Evolutionary conservation across 2,113 vertebrate genomes (phyloP).

Genomic region (Channa argus): DNA sequence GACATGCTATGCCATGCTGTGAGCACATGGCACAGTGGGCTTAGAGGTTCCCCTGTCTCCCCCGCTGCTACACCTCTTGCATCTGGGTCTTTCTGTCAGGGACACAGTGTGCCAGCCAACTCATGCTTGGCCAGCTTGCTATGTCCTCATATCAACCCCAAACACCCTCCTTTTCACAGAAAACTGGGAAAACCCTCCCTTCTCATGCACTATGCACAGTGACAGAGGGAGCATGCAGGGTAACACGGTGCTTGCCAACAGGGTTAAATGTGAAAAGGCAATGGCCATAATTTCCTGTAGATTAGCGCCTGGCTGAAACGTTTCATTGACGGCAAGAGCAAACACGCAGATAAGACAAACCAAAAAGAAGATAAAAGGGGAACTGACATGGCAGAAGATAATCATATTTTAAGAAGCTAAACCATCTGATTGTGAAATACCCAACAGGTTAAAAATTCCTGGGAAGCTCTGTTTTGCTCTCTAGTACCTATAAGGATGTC

Average conservation of each 20-base stretch:
- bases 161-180: conserved; percentile 37
- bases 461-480: neutral
- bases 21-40: conserved; percentile 41
- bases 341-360: neutral
- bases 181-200: conserved; percentile 37
- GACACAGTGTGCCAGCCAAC: conserved; percentile 46
- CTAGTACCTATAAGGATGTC: neutral
- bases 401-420: no score
- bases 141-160: conserved; percentile 21
- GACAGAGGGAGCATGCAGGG: conserved; percentile 14
- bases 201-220: conserved; percentile 3
- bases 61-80: conserved; percentile 21
- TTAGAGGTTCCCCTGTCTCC: conserved; percentile 17
- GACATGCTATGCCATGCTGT: conserved; percentile 35
- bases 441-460: neutral
- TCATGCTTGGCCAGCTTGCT: conserved; percentile 42
- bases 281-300: conserved; percentile 20
- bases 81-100: conserved; percentile 46
- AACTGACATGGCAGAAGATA: neutral
- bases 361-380: neutral
- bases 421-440: neutral
- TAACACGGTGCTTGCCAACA: conserved; percentile 15
- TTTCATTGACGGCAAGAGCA: conserved; percentile 2
- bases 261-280: conserved; percentile 41
- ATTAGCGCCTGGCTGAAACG: conserved; percentile 6